These are phyloP conservation scores for Sinohyriopsis cumingii DNA, from an alignment of 2,888 invertebrate genomes.

Conservation along the genomic window DNA sequence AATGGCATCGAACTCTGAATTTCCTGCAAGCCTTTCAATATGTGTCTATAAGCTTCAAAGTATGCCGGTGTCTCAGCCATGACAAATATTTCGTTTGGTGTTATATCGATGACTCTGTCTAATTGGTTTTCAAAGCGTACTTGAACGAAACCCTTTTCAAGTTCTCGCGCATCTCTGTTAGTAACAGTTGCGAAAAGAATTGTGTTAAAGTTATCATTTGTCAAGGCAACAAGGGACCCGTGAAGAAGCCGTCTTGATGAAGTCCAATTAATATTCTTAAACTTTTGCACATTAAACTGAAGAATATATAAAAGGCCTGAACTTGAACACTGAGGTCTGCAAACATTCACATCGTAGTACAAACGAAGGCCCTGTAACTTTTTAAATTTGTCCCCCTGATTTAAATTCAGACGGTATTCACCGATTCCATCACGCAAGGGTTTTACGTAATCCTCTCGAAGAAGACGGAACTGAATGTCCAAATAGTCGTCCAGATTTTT, in stretches of 20 bases:
- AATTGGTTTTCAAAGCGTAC: slow-evolving; percentile 48
- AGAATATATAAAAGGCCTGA: slow-evolving; percentile 53
- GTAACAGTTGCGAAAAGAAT: slow-evolving; percentile 80
- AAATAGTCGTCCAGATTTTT: slow-evolving; percentile 81
- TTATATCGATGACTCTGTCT: slow-evolving; percentile 18
- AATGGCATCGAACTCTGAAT: slow-evolving; percentile 70
- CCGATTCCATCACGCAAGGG: slow-evolving; percentile 82
- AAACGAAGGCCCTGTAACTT: slow-evolving; percentile 50
- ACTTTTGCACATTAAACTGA: slow-evolving; percentile 42
- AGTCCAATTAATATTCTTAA: slow-evolving; percentile 69
- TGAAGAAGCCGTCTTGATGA: slow-evolving; percentile 78
- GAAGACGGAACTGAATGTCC: slow-evolving; percentile 82
- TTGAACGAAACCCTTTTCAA: slow-evolving; percentile 53
- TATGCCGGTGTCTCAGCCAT: slow-evolving; percentile 87
- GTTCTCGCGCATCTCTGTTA: slow-evolving; percentile 47
- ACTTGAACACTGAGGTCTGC: slow-evolving; percentile 46
- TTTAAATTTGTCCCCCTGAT: slow-evolving; percentile 7
- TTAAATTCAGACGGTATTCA: slow-evolving; percentile 71
- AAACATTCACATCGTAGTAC: slow-evolving; percentile 60
- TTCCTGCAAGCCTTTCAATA: slow-evolving; percentile 80
- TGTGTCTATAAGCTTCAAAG: slow-evolving; percentile 87
- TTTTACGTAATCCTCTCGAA: slow-evolving; percentile 86
- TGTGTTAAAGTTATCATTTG: slow-evolving; percentile 80
- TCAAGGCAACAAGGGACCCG: slow-evolving; percentile 84
- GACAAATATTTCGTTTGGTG: slow-evolving; percentile 56